Evolutionary conservation across 2,888 invertebrate genomes (phyloP).

Genomic region (Mesoligia furuncula): DNA sequence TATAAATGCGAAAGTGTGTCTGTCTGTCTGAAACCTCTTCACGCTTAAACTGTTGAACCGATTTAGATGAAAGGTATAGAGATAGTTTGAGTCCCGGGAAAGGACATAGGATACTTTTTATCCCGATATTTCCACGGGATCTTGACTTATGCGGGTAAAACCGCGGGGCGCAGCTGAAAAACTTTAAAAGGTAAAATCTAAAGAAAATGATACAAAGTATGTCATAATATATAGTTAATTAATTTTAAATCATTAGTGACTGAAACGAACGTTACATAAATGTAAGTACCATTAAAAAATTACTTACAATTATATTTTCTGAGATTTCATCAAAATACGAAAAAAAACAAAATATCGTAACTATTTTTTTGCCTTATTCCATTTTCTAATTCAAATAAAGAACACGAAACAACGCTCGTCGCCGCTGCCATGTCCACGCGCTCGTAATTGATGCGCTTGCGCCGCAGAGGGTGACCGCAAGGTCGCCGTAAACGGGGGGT

Average conservation of each 20-base stretch:
- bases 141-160: too few species aligned
- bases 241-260: not conserved
- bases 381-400: constrained; percentile 24
- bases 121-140: too few species aligned
- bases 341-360: not conserved
- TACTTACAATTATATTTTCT: not conserved
- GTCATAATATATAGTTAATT: not conserved
- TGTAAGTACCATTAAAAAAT: not conserved
- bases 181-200: too few species aligned
- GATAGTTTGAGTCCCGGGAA: too few species aligned
- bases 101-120: too few species aligned
- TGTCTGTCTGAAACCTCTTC: too few species aligned
- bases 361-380: not conserved
- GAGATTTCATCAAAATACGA: not conserved
- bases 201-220: too few species aligned
- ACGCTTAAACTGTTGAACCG: too few species aligned
- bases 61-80: too few species aligned
- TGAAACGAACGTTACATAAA: not conserved
- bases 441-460: constrained; percentile 66
- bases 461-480: constrained; percentile 72
- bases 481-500: constrained; percentile 70
- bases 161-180: too few species aligned
- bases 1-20: too few species aligned
- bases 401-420: constrained; percentile 20
- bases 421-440: constrained; percentile 29